These are phyloP conservation scores for Ectemnius lituratus DNA, from an alignment of 2,888 invertebrate species.

Conservation along the genomic window DNA sequence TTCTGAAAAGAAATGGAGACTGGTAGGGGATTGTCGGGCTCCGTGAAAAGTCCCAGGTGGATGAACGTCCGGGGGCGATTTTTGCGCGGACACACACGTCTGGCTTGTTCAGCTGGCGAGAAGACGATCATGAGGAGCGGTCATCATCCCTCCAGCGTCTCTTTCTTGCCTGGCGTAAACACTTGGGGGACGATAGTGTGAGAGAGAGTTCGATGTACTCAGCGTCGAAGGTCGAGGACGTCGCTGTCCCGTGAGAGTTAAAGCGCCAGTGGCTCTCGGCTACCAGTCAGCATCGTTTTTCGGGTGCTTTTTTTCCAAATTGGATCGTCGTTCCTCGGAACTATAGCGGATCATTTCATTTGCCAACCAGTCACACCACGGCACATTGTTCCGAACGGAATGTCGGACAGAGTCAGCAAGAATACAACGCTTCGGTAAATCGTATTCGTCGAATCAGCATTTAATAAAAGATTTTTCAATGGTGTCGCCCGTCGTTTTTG, in stretches of 20 bases:
- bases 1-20: not conserved
- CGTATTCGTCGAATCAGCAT: no score
- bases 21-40: slow-evolving; percentile 4
- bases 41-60: slow-evolving; percentile 1
- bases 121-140: not conserved
- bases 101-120: no score
- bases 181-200: slow-evolving; percentile 22
- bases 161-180: slow-evolving; percentile 31
- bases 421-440: no score
- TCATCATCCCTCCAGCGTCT: slow-evolving; percentile 12
- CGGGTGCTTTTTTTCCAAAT: not conserved
- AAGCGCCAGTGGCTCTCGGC: not conserved
- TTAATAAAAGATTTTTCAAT: no score
- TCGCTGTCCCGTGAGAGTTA: slow-evolving; percentile 1
- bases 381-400: no score
- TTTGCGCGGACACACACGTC: no score
- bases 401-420: no score
- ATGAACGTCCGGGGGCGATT: not conserved
- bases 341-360: no score
- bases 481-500: no score
- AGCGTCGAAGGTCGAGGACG: slow-evolving; percentile 15
- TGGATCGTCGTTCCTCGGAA: not conserved
- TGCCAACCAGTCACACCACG: no score
- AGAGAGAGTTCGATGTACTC: slow-evolving; percentile 9
- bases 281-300: not conserved